Evolutionary conservation across 2,888 invertebrate species (phyloP).

Genomic region (Drosophila mettleri): DNA sequence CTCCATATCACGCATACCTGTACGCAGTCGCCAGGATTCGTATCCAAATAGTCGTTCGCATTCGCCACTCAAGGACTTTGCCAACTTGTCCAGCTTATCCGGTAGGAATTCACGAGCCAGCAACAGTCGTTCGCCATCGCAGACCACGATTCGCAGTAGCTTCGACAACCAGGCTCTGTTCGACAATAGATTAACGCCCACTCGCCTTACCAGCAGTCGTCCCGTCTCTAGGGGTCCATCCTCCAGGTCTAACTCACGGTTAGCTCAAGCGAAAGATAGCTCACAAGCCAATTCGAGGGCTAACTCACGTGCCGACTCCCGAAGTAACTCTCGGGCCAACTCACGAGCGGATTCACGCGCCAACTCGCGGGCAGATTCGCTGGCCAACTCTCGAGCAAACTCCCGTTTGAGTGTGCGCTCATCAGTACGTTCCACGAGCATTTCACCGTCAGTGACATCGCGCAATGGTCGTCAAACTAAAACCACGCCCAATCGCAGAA

Average conservation of each 20-base stretch:
- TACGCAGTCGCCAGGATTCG: conserved; percentile 68
- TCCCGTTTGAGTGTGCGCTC: conserved; percentile 77
- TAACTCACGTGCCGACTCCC: conserved; percentile 63
- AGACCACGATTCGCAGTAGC: conserved; percentile 41
- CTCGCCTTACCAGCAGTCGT: conserved; percentile 62
- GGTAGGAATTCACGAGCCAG: conserved; percentile 70
- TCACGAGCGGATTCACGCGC: conserved; percentile 16
- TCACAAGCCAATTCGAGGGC: conserved; percentile 54
- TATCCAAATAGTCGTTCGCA: conserved; percentile 61
- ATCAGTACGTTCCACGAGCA: conserved; percentile 61
- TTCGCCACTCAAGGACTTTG: conserved; percentile 77
- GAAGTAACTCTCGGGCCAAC: conserved; percentile 56
- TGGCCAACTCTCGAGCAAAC: conserved; percentile 67
- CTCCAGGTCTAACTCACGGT: conserved; percentile 69
- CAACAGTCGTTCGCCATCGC: conserved; percentile 77
- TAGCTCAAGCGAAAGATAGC: conserved; percentile 68
- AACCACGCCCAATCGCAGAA: conserved; percentile 65
- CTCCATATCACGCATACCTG: conserved; percentile 83
- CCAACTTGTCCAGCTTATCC: conserved; percentile 50
- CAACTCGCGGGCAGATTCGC: conserved; percentile 68
- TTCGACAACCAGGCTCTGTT: conserved; percentile 45
- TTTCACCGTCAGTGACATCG: conserved; percentile 62
- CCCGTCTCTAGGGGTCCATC: conserved; percentile 71
- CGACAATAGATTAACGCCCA: conserved; percentile 51
- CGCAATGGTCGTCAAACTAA: conserved; percentile 60